Percentiles rank a stretch among this genome's conserved stretches.
These are phyloP conservation scores for Anas georgica DNA, from an alignment of 2,797 vertebrate species.

Conservation along the genomic window DNA sequence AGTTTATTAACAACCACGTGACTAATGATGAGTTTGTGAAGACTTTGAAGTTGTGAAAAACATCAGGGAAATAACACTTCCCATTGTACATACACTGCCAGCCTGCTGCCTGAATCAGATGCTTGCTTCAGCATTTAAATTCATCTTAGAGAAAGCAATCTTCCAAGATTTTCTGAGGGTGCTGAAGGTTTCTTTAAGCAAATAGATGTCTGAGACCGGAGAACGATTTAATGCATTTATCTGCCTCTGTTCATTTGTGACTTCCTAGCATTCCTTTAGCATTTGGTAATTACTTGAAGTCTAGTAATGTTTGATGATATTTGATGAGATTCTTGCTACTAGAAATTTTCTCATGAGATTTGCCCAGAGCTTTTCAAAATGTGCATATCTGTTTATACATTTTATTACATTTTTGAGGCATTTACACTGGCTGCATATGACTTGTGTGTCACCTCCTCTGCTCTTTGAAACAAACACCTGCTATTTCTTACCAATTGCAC, in stretches of 20 bases:
- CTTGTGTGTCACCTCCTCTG: fast-evolving
- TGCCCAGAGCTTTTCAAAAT: background rate
- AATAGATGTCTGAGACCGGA: background rate
- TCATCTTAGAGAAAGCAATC: background rate
- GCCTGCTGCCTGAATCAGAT: background rate
- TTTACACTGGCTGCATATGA: background rate
- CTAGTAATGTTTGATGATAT: background rate
- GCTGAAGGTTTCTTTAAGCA: background rate
- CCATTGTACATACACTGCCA: background rate
- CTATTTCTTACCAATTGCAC: background rate
- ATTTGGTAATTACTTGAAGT: background rate
- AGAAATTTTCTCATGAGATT: background rate
- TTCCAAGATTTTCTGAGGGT: background rate
- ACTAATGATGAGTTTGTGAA: background rate
- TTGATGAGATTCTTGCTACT: background rate
- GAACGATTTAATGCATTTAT: background rate
- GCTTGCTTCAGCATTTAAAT: background rate
- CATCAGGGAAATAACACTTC: background rate
- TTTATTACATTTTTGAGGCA: background rate
- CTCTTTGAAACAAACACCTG: background rate
- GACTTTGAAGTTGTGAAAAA: background rate
- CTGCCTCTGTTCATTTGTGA: background rate
- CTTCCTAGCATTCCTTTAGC: background rate
- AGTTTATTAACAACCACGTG: background rate
- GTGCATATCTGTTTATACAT: background rate